Evolutionary conservation across 2,113 vertebrate genomes (phyloP), one percentile per base, ranked within the genome.

Genomic region (Nibea coibor): DNA sequence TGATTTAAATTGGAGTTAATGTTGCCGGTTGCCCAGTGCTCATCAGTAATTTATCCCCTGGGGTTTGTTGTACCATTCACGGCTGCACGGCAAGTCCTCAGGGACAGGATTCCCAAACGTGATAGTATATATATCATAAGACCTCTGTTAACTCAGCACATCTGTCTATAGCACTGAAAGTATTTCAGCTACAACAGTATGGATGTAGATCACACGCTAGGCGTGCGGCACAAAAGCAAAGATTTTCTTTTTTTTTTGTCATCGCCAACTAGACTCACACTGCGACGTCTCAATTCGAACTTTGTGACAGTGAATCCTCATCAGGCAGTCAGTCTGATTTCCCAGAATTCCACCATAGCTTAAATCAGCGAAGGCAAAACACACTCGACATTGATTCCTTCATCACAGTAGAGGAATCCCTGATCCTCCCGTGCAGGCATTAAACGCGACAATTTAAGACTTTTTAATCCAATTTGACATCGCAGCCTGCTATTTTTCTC

Each of bases 281-380:
- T 74, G 75, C 58, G 28, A 69, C 48, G 16, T 65, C 68, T 84
- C 76, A 22, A 87, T 87, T 85, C 84, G 51, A 72, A 84, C 54
- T 67, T 78, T 82, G 39, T 71, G 81, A 76, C 82, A 66, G 69
- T 45, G 62, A 82, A 70, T 67, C 43, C 86, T 80, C 74, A 77
- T 82, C 67, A 80, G 54, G 53, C 42, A 69, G 28, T 83, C 74
- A 61, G 39, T 84, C 61, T 73, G 67, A 84, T 91, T 91, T 87
- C 82, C 87, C 85, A 28, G 72, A 86, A 87, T 85, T 50, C 75
- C 48, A 15, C 45, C 22, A 24, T 19, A 54, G 81, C 68, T 82
- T 61, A 56, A 72, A 81, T 75, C 57, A 42, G 39, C 42, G 45
- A 82, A 63, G 35, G 14, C 75, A 53, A 82, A 83, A 64, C 68